Conservation (phyloP, 2,888 invertebrate species). For the Globia sparganii region DNA sequence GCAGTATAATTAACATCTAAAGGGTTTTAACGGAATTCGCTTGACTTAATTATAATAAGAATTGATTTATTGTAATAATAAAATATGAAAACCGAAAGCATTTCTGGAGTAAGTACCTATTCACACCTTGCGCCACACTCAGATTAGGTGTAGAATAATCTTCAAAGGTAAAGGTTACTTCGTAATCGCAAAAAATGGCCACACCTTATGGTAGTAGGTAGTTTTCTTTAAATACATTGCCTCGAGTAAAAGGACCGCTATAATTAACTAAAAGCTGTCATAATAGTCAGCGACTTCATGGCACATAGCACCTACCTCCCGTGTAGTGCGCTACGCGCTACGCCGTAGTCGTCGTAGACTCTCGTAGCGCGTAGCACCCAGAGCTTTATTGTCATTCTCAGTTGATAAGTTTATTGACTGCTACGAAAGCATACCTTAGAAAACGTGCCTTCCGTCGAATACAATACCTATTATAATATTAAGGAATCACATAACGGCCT, state of each 20-base stretch:
- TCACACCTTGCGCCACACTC: neutral
- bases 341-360: slow-evolving; percentile 30
- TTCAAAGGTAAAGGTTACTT: neutral
- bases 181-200: neutral
- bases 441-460: neutral
- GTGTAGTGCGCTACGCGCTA: slow-evolving; percentile 36
- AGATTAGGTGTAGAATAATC: neutral
- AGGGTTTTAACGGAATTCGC: neutral
- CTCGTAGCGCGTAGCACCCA: slow-evolving; percentile 32
- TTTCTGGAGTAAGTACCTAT: neutral
- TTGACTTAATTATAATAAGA: slow-evolving; percentile 4
- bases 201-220: neutral
- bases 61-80: neutral
- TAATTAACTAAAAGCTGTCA: neutral
- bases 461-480: slow-evolving; percentile 33
- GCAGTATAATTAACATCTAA: slow-evolving; percentile 7
- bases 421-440: slow-evolving; percentile 6
- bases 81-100: neutral
- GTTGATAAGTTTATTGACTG: slow-evolving; percentile 14
- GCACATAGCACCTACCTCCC: neutral
- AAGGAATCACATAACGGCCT: slow-evolving; percentile 30
- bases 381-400: neutral
- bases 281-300: neutral
- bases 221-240: neutral
- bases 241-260: neutral